These are phyloP conservation scores for Hydrochoerus hydrochaeris DNA, from an alignment of 2,113 vertebrate genomes.

Conservation along the genomic window DNA sequence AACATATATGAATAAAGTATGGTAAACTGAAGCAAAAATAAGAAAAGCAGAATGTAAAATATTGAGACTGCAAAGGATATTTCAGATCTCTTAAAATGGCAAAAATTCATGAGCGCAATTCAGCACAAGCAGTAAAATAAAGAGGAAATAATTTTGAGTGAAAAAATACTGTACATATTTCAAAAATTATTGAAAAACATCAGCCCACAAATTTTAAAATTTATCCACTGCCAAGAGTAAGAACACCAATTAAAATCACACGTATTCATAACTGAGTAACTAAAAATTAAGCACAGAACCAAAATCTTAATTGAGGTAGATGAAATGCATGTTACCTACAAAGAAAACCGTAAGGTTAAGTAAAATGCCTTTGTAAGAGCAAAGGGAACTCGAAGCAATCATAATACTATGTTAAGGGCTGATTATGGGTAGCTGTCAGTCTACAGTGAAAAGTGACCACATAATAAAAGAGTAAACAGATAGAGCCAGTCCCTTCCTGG, in stretches of 20 bases:
- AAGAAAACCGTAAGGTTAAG: not conserved
- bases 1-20: not conserved
- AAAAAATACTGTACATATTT: not conserved
- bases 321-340: not conserved
- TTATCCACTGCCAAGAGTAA: not conserved
- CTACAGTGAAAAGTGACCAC: not conserved
- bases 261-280: not conserved
- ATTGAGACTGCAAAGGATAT: not conserved
- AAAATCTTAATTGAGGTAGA: not conserved
- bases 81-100: not conserved
- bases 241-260: not conserved
- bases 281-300: not conserved
- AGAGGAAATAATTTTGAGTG: not conserved
- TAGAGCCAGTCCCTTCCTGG: too few species aligned
- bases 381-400: not conserved
- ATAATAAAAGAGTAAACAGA: not conserved
- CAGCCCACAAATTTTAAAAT: not conserved
- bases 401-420: not conserved
- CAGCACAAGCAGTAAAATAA: too few species aligned
- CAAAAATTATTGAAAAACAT: not conserved
- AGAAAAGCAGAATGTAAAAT: not conserved
- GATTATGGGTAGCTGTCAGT: not conserved
- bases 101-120: not conserved
- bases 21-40: not conserved
- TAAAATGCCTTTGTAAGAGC: not conserved